Conservation (phyloP, 2,797 vertebrate genomes). For the Ceyx erithaca region DNA sequence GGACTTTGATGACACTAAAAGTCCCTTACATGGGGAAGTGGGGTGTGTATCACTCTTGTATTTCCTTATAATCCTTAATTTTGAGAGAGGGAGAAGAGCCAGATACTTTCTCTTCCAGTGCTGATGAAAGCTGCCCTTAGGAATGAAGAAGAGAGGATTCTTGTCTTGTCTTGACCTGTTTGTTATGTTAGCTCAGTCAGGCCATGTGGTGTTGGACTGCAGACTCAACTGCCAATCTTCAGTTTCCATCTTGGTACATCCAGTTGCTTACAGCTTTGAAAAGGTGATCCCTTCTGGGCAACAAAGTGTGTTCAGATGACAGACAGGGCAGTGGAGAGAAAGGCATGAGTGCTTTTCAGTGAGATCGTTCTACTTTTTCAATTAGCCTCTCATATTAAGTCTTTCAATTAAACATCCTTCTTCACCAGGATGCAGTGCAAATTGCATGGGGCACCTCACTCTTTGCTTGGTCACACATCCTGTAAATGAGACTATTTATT, state of each 20-base stretch:
- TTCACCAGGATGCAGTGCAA: background rate
- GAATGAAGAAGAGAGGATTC: background rate
- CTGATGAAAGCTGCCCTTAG: background rate
- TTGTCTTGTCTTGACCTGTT: background rate
- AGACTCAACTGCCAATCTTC: background rate
- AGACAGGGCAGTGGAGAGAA: background rate
- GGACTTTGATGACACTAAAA: background rate
- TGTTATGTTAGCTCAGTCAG: background rate
- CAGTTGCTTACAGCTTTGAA: background rate
- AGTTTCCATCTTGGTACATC: background rate
- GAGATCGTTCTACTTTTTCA: constrained; percentile 15
- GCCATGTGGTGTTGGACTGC: background rate
- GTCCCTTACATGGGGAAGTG: background rate
- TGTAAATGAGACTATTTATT: constrained; percentile 37
- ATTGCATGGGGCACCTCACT: background rate
- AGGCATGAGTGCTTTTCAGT: background rate
- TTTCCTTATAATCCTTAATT: background rate
- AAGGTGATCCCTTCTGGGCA: background rate
- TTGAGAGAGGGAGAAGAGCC: background rate
- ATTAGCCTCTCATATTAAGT: background rate
- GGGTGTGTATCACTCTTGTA: background rate
- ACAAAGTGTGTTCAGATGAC: background rate
- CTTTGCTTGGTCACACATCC: background rate
- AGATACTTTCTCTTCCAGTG: background rate
- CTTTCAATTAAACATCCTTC: background rate